Percentiles rank a stretch among this genome's conserved stretches.
Conservation (phyloP, 2,888 invertebrate species). For the Ernsta delagoae region DNA sequence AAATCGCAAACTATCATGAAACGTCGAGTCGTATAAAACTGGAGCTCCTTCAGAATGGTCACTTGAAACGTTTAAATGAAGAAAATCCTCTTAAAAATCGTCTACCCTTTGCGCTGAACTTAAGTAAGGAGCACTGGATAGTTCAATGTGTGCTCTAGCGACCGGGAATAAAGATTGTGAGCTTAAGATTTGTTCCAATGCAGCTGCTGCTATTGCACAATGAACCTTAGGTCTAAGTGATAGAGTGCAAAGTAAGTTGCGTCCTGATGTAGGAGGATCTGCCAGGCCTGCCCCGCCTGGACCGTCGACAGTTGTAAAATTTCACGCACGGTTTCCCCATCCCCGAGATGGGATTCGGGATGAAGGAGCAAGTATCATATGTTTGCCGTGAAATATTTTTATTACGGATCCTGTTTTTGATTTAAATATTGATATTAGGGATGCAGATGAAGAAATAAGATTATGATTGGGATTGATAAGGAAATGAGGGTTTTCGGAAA, state of each 20-base stretch:
- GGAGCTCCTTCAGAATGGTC: slow-evolving; percentile 24
- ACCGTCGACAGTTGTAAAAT: slow-evolving; percentile 70
- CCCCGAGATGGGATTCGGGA: slow-evolving; percentile 33
- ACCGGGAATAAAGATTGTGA: slow-evolving; percentile 30
- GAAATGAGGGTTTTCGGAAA: not conserved
- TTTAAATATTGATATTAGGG: not conserved
- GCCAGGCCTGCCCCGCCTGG: slow-evolving; percentile 28
- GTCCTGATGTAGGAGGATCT: not conserved
- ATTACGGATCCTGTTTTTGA: slow-evolving; percentile 40
- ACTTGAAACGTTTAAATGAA: slow-evolving; percentile 35
- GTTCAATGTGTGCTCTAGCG: slow-evolving; percentile 32
- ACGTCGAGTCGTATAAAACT: slow-evolving; percentile 18
- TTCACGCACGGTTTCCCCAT: slow-evolving; percentile 62
- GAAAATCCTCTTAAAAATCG: slow-evolving; percentile 34
- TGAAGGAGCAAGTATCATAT: slow-evolving; percentile 44
- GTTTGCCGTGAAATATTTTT: slow-evolving; percentile 47
- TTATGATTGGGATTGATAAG: slow-evolving; percentile 9
- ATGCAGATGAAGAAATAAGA: slow-evolving; percentile 13
- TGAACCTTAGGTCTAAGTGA: not conserved
- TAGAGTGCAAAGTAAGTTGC: not conserved
- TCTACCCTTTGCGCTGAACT: slow-evolving; percentile 28
- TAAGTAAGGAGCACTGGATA: slow-evolving; percentile 28
- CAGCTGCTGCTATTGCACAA: not conserved
- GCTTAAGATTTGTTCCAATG: slow-evolving; percentile 2
- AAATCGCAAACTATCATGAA: slow-evolving; percentile 12